These are phyloP conservation scores for Drosophila orena DNA, from an alignment of 1,140 invertebrate species.

Conservation along the genomic window DNA sequence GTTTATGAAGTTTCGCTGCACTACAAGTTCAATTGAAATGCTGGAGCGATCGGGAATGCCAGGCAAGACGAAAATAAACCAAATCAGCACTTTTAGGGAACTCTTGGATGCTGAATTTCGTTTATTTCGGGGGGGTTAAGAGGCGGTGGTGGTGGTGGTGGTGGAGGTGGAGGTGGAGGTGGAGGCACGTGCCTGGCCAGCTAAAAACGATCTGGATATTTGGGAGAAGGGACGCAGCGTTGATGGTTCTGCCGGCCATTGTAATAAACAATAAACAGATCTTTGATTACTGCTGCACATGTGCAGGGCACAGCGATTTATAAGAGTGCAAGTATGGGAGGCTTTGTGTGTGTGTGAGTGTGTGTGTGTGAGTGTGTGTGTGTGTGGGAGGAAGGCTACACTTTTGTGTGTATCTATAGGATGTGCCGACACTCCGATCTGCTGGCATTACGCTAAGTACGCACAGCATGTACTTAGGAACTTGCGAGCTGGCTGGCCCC, in stretches of 20 bases:
- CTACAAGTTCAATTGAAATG: conserved; percentile 28
- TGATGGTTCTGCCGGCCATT: conserved; percentile 30
- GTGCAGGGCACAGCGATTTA: conserved; percentile 19
- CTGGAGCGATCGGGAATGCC: conserved; percentile 4
- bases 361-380: too few species aligned
- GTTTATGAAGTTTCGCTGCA: neutral
- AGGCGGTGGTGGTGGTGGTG: neutral
- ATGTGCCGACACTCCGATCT: conserved; percentile 1
- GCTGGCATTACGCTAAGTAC: conserved; percentile 6
- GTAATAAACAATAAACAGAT: conserved; percentile 79
- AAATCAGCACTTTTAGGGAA: conserved; percentile 3
- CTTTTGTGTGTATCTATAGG: conserved; percentile 17
- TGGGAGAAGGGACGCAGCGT: neutral
- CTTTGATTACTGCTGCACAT: conserved; percentile 54
- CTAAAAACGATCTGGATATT: conserved; percentile 30
- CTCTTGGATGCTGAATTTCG: neutral
- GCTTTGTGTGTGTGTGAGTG: too few species aligned
- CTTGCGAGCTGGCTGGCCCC: neutral
- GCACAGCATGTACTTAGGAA: conserved; percentile 4
- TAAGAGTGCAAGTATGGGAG: neutral
- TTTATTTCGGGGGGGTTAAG: neutral
- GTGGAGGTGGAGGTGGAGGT: neutral
- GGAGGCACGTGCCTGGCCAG: conserved; percentile 41
- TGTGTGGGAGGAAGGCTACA: neutral
- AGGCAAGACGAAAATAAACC: neutral